These are phyloP conservation scores for Linnaemya vulpina DNA, from an alignment of 2,888 invertebrate species.

Conservation along the genomic window DNA sequence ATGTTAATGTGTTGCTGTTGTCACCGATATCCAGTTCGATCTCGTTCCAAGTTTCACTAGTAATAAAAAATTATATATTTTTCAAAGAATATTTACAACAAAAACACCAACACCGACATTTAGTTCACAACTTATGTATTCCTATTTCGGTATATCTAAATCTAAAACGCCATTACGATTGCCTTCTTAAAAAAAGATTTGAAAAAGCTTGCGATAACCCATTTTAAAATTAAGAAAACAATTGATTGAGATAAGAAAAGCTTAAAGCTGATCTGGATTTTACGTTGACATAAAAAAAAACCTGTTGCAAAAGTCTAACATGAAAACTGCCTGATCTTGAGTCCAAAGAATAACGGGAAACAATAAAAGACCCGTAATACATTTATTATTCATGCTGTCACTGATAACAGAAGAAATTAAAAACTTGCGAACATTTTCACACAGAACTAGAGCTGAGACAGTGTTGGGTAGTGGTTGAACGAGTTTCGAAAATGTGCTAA, in stretches of 20 bases:
- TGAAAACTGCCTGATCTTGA: not conserved
- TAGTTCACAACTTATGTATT: no score
- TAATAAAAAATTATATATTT: no score
- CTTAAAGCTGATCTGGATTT: not conserved
- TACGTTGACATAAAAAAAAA: not conserved
- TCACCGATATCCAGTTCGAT: no score
- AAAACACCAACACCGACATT: no score
- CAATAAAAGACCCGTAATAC: not conserved
- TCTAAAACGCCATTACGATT: not conserved
- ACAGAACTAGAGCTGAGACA: no score
- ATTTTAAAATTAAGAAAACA: not conserved
- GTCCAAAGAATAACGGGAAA: slow-evolving; percentile 8
- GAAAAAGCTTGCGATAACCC: not conserved
- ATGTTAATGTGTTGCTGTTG: no score
- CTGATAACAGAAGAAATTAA: not conserved
- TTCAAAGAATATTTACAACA: no score
- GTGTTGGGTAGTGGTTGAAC: no score
- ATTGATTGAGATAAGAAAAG: not conserved
- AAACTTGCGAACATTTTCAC: not conserved
- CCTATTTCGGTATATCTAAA: no score
- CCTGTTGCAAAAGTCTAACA: not conserved
- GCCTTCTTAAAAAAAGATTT: not conserved
- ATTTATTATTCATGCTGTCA: not conserved
- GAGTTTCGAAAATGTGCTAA: no score
- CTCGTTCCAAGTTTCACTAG: no score